Evolutionary conservation across 2,113 vertebrate species (phyloP).

Genomic region (Proteles cristata): DNA sequence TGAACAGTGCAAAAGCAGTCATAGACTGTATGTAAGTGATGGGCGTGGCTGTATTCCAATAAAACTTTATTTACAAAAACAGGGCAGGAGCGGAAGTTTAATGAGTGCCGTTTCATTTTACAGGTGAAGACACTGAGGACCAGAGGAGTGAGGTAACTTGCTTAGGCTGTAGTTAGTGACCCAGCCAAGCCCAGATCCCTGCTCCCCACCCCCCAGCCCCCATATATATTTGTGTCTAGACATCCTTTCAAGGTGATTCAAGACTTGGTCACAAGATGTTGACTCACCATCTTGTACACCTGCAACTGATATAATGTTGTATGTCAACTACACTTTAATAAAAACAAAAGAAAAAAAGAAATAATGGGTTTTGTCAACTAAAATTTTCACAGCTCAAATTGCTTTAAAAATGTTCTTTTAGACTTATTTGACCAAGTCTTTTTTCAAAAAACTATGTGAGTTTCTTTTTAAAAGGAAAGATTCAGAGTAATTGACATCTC

Average conservation of each 20-base stretch:
- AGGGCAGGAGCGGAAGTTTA: background rate
- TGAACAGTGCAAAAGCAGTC: background rate
- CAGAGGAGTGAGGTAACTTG: background rate
- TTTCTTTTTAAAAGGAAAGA: slow-evolving; percentile 33
- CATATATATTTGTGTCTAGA: background rate
- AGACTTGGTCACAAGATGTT: background rate
- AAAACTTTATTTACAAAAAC: background rate
- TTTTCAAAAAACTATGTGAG: background rate
- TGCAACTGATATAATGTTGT: background rate
- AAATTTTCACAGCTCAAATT: background rate
- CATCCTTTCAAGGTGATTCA: background rate
- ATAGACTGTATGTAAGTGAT: background rate
- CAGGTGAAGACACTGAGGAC: background rate
- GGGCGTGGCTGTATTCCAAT: background rate
- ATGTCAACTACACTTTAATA: background rate
- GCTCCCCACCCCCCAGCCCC: too few relatives aligned
- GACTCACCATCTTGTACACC: background rate
- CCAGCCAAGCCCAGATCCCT: background rate
- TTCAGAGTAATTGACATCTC: background rate
- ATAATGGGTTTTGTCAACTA: background rate
- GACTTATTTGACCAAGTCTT: background rate
- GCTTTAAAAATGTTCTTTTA: background rate
- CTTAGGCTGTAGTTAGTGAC: background rate
- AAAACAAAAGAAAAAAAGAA: background rate
- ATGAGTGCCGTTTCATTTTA: background rate